These are phyloP conservation scores for Leucophenga maculata DNA, from an alignment of 2,888 invertebrate genomes.

Conservation along the genomic window DNA sequence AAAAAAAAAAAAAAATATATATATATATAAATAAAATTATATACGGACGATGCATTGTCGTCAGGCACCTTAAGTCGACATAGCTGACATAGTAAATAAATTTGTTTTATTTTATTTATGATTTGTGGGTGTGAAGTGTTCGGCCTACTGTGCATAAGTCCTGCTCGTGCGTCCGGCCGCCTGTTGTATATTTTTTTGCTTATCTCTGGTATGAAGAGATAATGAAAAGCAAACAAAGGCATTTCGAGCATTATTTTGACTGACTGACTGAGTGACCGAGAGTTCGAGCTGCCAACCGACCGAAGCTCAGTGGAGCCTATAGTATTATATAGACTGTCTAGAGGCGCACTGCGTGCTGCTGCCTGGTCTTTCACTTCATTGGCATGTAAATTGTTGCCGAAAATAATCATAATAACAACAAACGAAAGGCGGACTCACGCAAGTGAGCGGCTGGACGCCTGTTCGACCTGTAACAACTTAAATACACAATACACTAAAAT, in stretches of 20 bases:
- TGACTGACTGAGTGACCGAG: not conserved
- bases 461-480: not conserved
- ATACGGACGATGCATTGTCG: too few species aligned
- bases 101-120: constrained; percentile 8
- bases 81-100: not conserved
- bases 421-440: constrained; percentile 40
- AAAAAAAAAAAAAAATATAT: too few species aligned
- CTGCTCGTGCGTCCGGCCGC: not conserved
- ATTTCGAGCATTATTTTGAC: constrained; percentile 23
- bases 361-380: constrained; percentile 51
- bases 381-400: constrained; percentile 49
- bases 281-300: too few species aligned
- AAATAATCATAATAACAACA: constrained; percentile 35
- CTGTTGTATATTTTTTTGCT: constrained; percentile 15
- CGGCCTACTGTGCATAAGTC: not conserved
- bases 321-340: not conserved
- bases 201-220: constrained; percentile 53
- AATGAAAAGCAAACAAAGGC: constrained; percentile 61
- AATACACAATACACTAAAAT: not conserved
- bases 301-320: not conserved
- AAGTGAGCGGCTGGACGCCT: not conserved
- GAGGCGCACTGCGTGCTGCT: not conserved
- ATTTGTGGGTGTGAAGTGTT: constrained; percentile 26
- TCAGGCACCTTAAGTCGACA: too few species aligned
- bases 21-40: too few species aligned